These are phyloP conservation scores for Gisinianus flammeolus DNA, from an alignment of 2,888 invertebrate species.

Conservation along the genomic window DNA sequence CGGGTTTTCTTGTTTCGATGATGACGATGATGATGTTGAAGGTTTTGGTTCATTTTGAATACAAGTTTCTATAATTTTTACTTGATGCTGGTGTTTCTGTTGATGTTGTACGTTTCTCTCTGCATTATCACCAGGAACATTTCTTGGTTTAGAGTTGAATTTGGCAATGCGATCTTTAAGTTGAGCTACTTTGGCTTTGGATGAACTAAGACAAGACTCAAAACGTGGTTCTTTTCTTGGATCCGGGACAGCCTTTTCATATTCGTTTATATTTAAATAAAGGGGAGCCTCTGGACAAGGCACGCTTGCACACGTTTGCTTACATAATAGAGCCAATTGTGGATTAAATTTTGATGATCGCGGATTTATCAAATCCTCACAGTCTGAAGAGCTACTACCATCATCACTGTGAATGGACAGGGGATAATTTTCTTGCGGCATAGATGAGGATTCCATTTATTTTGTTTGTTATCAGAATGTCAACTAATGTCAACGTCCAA, in stretches of 20 bases:
- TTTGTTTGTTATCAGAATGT: too few relatives aligned
- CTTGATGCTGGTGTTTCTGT: background rate
- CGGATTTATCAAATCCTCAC: constrained; percentile 42
- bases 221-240: constrained; percentile 40
- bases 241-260: constrained; percentile 43
- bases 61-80: too few relatives aligned
- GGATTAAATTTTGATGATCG: constrained; percentile 44
- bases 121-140: background rate
- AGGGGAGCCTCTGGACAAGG: constrained; percentile 22
- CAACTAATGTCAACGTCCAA: too few relatives aligned
- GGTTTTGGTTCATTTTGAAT: background rate
- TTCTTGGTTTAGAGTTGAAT: background rate
- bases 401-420: background rate
- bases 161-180: background rate
- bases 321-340: constrained; percentile 40
- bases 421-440: background rate
- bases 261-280: constrained; percentile 47
- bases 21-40: constrained; percentile 23
- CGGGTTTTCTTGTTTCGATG: background rate
- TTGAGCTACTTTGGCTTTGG: background rate
- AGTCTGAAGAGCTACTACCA: constrained; percentile 22
- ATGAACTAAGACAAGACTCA: background rate
- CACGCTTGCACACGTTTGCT: background rate
- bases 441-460: too few relatives aligned
- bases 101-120: background rate